Conservation (phyloP, 2,113 vertebrate species). For the Lagopus leucura region DNA sequence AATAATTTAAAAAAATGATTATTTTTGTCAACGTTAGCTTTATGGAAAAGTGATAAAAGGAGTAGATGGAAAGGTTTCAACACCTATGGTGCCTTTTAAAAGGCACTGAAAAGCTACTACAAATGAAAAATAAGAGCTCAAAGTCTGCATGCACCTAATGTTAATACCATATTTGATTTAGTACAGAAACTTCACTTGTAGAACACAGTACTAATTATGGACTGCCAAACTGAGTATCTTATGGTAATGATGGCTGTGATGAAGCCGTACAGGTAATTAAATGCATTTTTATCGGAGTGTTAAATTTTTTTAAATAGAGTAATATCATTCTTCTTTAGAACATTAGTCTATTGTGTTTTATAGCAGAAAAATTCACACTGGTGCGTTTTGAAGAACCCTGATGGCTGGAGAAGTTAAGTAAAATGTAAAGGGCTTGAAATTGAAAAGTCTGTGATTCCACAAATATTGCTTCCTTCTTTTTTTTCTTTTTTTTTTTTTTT, state of each 20-base stretch:
- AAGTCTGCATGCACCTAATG: neutral
- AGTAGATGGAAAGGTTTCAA: neutral
- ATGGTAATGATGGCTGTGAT: neutral
- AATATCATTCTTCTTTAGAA: neutral
- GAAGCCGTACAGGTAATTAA: neutral
- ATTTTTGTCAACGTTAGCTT: neutral
- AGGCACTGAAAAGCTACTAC: neutral
- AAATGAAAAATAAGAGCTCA: neutral
- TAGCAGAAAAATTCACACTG: neutral
- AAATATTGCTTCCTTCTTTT: slow-evolving; percentile 30
- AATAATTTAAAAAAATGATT: slow-evolving; percentile 7
- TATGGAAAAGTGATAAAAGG: neutral
- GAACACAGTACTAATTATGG: neutral
- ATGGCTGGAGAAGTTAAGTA: neutral
- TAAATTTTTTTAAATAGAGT: neutral
- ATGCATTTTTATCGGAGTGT: neutral
- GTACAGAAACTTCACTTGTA: neutral
- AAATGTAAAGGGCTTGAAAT: slow-evolving; percentile 18
- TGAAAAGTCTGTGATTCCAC: neutral
- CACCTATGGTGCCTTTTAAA: neutral
- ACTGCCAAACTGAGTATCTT: neutral
- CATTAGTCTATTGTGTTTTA: neutral
- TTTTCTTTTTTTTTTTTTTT: slow-evolving; percentile 48
- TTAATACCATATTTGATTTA: neutral
- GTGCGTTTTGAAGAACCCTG: neutral